These are phyloP conservation scores for Caenorhabditis wallacei DNA, from an alignment of 2,888 invertebrate genomes.

Conservation along the genomic window DNA sequence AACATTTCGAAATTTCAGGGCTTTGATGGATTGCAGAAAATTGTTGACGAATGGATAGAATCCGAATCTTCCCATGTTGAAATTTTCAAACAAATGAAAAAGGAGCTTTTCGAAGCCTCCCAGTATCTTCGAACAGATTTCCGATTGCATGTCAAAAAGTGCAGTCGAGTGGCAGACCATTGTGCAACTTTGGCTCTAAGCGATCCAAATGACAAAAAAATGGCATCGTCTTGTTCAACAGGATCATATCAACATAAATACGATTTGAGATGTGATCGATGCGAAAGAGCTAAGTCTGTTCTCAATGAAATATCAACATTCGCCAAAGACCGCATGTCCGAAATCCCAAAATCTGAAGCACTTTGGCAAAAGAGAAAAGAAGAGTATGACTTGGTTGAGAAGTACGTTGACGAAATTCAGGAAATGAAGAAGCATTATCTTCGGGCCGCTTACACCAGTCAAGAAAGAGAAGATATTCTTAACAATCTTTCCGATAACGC, in stretches of 20 bases:
- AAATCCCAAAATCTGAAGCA: neutral
- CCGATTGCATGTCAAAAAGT: slow-evolving; percentile 37
- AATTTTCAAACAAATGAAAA: slow-evolving; percentile 13
- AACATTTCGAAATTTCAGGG: slow-evolving; percentile 1
- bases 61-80: neutral
- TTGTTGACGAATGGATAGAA: neutral
- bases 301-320: neutral
- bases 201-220: slow-evolving; percentile 7
- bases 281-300: slow-evolving; percentile 11
- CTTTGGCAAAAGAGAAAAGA: neutral
- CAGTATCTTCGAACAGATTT: slow-evolving; percentile 49
- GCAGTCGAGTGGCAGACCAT: slow-evolving; percentile 41
- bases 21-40: slow-evolving; percentile 4
- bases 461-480: slow-evolving; percentile 3
- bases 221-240: neutral
- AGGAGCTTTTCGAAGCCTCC: neutral
- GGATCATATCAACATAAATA: slow-evolving; percentile 19
- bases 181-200: slow-evolving; percentile 41
- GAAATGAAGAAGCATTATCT: slow-evolving; percentile 28
- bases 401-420: too few relatives aligned
- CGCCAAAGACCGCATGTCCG: neutral
- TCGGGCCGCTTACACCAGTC: slow-evolving; percentile 12
- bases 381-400: neutral
- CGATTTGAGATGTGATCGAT: slow-evolving; percentile 43
- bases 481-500: slow-evolving; percentile 12